A percentile compares a stretch with the other conserved stretches of the same genome.
Evolutionary conservation across 2,888 invertebrate species (phyloP).

Genomic region (Euphydryas editha): DNA sequence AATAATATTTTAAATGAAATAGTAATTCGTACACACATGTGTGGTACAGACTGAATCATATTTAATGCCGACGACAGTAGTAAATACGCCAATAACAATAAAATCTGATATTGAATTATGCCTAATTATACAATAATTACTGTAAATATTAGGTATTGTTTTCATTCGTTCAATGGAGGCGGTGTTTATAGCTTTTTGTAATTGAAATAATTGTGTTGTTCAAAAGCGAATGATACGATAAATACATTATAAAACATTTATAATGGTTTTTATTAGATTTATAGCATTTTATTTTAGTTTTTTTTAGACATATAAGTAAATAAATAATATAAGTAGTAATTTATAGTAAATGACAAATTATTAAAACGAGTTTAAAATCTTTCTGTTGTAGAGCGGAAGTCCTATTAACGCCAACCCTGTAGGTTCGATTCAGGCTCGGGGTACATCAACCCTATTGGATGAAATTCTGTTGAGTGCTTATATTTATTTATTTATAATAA

Average conservation of each 20-base stretch:
- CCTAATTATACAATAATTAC: neutral
- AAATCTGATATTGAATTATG: constrained; percentile 4
- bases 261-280: neutral
- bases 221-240: neutral
- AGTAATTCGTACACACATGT: too few relatives aligned
- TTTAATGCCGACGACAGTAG: neutral
- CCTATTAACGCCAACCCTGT: too few relatives aligned
- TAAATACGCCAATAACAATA: neutral
- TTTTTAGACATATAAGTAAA: too few relatives aligned
- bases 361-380: too few relatives aligned
- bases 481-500: too few relatives aligned
- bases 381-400: too few relatives aligned
- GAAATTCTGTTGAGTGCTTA: too few relatives aligned
- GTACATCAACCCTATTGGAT: too few relatives aligned
- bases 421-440: too few relatives aligned
- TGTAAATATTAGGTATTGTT: constrained; percentile 4
- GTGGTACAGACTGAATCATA: neutral
- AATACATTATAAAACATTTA: neutral
- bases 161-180: neutral
- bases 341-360: too few relatives aligned
- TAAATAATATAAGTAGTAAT: too few relatives aligned
- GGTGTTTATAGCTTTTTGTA: neutral
- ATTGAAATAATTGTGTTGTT: constrained; percentile 1
- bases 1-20: neutral
- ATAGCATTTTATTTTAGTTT: neutral